A percentile compares a stretch with the other conserved stretches of the same genome.
phyloP scores from a whole-genome alignment of 2,113 vertebrate genomes.

The Ancistrus triradiatus region DNA sequence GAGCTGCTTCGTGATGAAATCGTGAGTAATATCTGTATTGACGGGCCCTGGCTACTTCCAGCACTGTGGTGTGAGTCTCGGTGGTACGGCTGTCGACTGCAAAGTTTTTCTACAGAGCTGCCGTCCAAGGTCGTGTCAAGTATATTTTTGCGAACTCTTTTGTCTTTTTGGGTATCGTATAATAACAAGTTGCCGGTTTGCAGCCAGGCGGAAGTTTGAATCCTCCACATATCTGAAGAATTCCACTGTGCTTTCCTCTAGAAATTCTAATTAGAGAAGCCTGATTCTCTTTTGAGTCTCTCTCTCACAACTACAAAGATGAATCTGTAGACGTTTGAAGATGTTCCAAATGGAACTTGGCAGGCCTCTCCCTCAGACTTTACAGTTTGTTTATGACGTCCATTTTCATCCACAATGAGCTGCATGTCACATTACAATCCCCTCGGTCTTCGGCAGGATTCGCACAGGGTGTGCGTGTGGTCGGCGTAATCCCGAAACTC shows the following conservation, averaged over 20 bases:
- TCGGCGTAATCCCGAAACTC: constrained; percentile 15
- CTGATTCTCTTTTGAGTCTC: neutral
- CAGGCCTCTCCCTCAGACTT: constrained; percentile 6
- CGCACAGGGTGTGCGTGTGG: neutral
- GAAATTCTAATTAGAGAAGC: constrained; percentile 25
- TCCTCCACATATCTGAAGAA: neutral
- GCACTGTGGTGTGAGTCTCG: neutral
- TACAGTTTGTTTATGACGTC: constrained; percentile 16
- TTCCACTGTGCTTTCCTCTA: neutral
- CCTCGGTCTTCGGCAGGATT: constrained; percentile 13
- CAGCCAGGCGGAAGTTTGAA: too few species aligned
- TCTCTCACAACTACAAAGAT: constrained; percentile 13
- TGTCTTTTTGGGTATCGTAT: neutral
- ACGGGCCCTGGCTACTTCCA: neutral
- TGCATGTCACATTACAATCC: constrained; percentile 8
- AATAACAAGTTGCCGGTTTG: too few species aligned
- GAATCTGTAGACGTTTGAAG: constrained; percentile 17
- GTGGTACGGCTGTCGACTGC: neutral
- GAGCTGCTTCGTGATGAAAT: constrained; percentile 13
- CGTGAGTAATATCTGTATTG: constrained; percentile 3
- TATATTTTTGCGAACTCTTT: neutral
- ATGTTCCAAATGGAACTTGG: constrained; percentile 32
- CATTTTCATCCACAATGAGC: constrained; percentile 23
- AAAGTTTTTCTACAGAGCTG: neutral
- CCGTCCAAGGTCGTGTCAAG: neutral